A percentile compares a stretch with the other conserved stretches of the same genome.
Conservation (phyloP, 2,888 invertebrate species). For the Lysandra bellargus region DNA sequence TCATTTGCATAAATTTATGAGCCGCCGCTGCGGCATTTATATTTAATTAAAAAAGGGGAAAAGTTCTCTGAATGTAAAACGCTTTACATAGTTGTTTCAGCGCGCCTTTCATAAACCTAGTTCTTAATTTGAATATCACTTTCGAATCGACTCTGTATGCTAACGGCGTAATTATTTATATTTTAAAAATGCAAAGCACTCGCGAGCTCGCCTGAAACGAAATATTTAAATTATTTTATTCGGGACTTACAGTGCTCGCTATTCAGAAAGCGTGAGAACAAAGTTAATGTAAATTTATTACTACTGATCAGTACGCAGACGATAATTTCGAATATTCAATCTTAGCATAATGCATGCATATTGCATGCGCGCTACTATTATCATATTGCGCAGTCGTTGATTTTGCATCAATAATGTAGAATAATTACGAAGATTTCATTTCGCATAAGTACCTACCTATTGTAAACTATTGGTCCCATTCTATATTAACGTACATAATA, state of each 20-base stretch:
- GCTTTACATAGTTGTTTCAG: conserved; percentile 31
- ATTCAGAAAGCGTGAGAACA: background rate
- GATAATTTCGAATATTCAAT: conserved; percentile 1
- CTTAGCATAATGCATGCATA: background rate
- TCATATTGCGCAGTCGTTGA: conserved; percentile 9
- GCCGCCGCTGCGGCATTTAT: conserved; percentile 45
- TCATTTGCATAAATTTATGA: conserved; percentile 65
- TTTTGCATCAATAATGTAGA: conserved; percentile 14
- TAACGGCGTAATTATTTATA: conserved; percentile 25
- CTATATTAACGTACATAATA: too few species aligned
- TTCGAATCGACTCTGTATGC: conserved; percentile 28
- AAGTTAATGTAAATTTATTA: background rate
- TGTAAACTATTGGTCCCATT: background rate
- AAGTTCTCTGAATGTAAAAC: conserved; percentile 34
- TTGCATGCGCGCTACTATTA: conserved; percentile 1
- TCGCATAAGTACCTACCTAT: background rate
- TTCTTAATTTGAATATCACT: conserved; percentile 30
- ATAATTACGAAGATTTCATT: background rate
- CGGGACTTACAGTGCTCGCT: background rate
- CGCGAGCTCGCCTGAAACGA: background rate
- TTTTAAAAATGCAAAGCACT: conserved; percentile 18
- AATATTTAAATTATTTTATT: conserved; percentile 17
- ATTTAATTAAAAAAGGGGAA: conserved; percentile 46
- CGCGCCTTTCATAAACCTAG: conserved; percentile 26
- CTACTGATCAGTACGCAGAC: background rate